These are phyloP conservation scores for Mayetiola destructor DNA, from an alignment of 2,888 invertebrate genomes.

Conservation along the genomic window DNA sequence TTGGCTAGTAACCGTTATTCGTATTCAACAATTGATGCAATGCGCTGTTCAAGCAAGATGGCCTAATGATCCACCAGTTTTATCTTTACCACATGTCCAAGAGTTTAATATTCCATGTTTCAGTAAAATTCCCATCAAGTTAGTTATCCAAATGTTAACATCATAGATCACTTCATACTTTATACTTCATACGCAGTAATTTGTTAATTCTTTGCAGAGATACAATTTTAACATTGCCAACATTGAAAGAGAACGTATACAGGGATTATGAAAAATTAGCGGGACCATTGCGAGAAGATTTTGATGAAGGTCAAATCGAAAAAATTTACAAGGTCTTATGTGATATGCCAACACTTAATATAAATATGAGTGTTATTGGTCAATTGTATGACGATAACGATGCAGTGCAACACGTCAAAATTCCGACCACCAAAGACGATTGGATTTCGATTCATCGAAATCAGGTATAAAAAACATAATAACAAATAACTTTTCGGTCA, in stretches of 20 bases:
- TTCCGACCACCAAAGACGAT: conserved; percentile 31
- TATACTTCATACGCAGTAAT: not conserved
- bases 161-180: not conserved
- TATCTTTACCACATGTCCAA: conserved; percentile 63
- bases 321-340: conserved; percentile 46
- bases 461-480: conserved; percentile 36
- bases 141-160: not conserved
- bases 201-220: conserved; percentile 13
- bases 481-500: too few species aligned
- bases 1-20: conserved; percentile 70
- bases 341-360: conserved; percentile 47
- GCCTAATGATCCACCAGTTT: conserved; percentile 58
- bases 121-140: conserved; percentile 25
- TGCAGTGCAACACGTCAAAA: conserved; percentile 26
- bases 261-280: conserved; percentile 48
- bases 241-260: conserved; percentile 28
- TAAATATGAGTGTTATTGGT: conserved; percentile 44
- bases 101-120: conserved; percentile 41
- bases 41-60: conserved; percentile 84
- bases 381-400: conserved; percentile 31
- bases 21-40: conserved; percentile 68
- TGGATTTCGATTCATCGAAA: conserved; percentile 52
- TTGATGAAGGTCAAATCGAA: conserved; percentile 54
- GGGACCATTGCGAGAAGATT: conserved; percentile 45
- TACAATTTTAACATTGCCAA: conserved; percentile 28